These are phyloP conservation scores for Beris chalybata DNA, from an alignment of 2,888 invertebrate species.

Conservation along the genomic window DNA sequence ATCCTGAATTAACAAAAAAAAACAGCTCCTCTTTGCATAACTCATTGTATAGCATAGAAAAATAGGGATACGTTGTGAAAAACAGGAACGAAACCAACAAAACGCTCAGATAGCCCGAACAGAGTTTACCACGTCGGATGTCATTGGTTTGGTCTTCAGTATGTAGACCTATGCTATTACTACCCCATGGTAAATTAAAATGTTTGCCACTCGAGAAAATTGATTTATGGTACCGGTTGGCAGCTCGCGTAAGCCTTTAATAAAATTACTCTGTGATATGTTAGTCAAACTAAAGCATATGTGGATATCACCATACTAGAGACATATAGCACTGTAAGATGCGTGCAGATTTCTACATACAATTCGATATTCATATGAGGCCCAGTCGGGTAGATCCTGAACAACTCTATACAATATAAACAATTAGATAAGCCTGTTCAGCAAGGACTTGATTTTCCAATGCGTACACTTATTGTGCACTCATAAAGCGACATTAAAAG, in stretches of 20 bases:
- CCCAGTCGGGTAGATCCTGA: no score
- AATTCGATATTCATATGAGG: conserved; percentile 15
- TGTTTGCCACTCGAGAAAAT: conserved; percentile 30
- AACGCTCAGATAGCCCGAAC: no score
- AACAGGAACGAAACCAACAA: no score
- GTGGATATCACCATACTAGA: not conserved
- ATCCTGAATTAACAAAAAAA: no score
- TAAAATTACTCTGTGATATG: conserved; percentile 26
- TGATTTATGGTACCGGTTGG: conserved; percentile 30
- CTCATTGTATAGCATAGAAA: no score
- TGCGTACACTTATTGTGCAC: conserved; percentile 3
- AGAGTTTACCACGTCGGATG: no score
- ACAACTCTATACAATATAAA: conserved; percentile 14
- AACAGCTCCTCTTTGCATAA: no score
- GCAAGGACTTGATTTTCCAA: not conserved
- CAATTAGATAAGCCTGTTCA: conserved; percentile 31
- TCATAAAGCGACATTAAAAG: not conserved
- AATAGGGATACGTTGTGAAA: no score
- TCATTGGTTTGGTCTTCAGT: no score
- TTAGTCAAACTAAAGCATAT: conserved; percentile 7
- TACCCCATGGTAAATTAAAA: conserved; percentile 31
- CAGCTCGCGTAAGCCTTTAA: conserved; percentile 24
- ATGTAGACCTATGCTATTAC: no score
- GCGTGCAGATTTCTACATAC: not conserved
- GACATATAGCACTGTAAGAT: not conserved